Base-by-base conservation (phyloP, 2,113 vertebrate species). In the rabbit (Oryctolagus cuniculus) region DNA sequence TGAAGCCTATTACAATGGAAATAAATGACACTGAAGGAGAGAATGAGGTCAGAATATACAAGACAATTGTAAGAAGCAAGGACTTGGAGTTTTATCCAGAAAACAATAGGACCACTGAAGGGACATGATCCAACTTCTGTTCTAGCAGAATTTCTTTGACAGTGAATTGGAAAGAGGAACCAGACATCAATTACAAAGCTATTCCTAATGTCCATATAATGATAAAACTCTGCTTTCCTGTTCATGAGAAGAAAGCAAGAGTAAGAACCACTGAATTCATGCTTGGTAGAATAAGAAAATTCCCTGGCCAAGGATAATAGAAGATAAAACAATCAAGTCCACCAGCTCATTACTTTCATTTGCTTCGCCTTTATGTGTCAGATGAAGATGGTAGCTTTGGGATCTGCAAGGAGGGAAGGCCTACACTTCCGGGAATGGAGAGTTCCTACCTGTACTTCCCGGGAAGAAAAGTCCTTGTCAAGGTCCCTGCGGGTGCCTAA, bases 121-220 rank as follows among this genome's bases (percentile, higher is more conserved):
- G 27, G 1, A 6, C 38, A 27, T 36, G 36, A 27, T 38, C 29
- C 53, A 67, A 6, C 51, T 82, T 63, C 69, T 44, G 16, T 38
- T 87, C 29, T n/a, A 66, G 77, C 53, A 61, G 72, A 88, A 88
- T 94, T 34, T 91, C 17, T 90, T 53, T 70, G 22, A 34, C 22
- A 25, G 53, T 55, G 44, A 91, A 67, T 44, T 82, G 17, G 73
- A 82, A 69, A 64, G 5, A 19, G 69, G 15, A 70, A 27, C 2
- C 6, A 49, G 11, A 74, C 21, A 27, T 4, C 44, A 72, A 1
- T 92, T 78, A 79, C 38, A 79, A 77, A 19, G 3, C 74, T 67
- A 21, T 61, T 61, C 1, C 19, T 31, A 55, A 58, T 34, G 44
- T 44, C 55, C 31, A 21, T 64, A 77, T 64, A 69, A 44, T 70